phyloP scores from a whole-genome alignment of 1,140 invertebrate genomes.

The Neomicropteryx cornuta region DNA sequence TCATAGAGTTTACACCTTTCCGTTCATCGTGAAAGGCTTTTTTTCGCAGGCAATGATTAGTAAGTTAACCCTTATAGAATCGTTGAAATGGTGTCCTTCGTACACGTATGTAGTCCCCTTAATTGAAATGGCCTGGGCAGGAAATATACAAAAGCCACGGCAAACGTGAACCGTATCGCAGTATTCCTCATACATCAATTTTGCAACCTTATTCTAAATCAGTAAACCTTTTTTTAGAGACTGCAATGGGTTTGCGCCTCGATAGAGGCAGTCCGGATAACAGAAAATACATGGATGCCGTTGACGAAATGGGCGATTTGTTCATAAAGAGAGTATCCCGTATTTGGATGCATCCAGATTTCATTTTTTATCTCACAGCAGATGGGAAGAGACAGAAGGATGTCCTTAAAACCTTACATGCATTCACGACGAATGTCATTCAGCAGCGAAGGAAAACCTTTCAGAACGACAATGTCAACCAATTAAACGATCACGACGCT shows the following conservation, averaged over 20 bases:
- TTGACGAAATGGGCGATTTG: constrained; percentile 25
- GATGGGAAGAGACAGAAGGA: constrained; percentile 17
- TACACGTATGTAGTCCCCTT: no score
- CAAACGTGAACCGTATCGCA: no score
- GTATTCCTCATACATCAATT: no score
- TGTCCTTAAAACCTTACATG: constrained; percentile 17
- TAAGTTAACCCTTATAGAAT: no score
- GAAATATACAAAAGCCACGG: no score
- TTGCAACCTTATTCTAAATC: not conserved
- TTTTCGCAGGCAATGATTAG: no score
- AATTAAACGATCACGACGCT: constrained; percentile 5
- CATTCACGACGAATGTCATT: constrained; percentile 25
- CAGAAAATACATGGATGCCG: constrained; percentile 25
- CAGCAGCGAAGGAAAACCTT: constrained; percentile 16
- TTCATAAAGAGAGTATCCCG: constrained; percentile 24
- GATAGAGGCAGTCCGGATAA: constrained; percentile 16
- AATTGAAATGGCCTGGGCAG: no score
- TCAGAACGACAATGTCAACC: constrained; percentile 6
- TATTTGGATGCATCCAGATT: constrained; percentile 22
- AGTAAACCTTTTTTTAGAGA: constrained; percentile 20
- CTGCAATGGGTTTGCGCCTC: constrained; percentile 33
- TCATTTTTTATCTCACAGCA: constrained; percentile 15
- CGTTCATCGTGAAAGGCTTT: no score
- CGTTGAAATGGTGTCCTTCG: no score
- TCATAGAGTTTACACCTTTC: no score